These are phyloP conservation scores for Crotalus tigris DNA, from an alignment of 2,113 vertebrate species.

Conservation along the genomic window DNA sequence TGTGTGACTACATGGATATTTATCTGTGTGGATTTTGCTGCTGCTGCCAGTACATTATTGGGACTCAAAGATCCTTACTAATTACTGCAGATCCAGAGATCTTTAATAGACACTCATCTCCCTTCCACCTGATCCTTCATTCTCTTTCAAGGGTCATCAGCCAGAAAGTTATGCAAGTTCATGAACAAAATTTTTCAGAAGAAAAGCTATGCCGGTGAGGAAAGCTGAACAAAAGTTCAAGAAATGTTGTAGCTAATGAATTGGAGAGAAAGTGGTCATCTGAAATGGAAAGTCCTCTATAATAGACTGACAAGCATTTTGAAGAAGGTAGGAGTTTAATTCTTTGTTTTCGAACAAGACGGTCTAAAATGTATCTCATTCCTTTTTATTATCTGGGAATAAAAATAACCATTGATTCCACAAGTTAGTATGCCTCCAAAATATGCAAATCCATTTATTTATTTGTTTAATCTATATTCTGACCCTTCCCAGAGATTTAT, in stretches of 20 bases:
- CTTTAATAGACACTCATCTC: not conserved
- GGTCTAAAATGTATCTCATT: not conserved
- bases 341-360: not conserved
- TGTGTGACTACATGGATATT: not conserved
- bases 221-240: not conserved
- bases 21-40: not conserved
- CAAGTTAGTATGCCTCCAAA: not conserved
- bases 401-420: not conserved
- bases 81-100: not conserved
- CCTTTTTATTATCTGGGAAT: not conserved
- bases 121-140: not conserved
- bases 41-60: not conserved
- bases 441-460: not conserved
- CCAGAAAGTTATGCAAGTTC: not conserved
- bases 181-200: not conserved
- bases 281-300: not conserved
- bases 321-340: not conserved
- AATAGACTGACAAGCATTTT: not conserved
- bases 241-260: not conserved
- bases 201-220: not conserved
- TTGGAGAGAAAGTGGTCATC: not conserved
- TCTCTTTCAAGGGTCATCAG: not conserved
- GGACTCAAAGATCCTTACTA: not conserved
- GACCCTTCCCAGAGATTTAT: not conserved
- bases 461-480: not conserved